phyloP scores from a whole-genome alignment of 2,113 vertebrate genomes.

The Osmerus mordax region DNA sequence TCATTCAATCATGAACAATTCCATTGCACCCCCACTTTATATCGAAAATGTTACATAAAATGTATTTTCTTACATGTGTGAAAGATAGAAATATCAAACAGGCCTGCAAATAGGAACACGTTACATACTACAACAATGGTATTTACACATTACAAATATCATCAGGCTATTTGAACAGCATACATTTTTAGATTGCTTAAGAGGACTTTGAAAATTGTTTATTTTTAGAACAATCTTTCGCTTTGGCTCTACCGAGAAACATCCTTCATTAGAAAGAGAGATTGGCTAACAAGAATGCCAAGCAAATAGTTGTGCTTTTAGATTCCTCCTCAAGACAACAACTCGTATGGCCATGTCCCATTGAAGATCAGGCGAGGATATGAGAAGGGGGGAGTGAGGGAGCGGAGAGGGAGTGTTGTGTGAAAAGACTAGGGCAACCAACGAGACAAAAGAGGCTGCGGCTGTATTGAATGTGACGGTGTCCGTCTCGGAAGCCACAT shows the following conservation, averaged over 20 bases:
- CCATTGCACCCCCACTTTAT: constrained; percentile 41
- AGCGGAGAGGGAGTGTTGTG: constrained; percentile 64
- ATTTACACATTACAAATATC: constrained; percentile 33
- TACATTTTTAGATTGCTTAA: constrained; percentile 7
- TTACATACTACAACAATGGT: not conserved
- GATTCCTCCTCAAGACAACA: constrained; percentile 29
- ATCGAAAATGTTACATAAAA: constrained; percentile 31
- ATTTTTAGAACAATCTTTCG: too few species aligned
- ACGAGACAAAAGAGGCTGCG: constrained; percentile 76
- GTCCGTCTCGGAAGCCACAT: constrained; percentile 66
- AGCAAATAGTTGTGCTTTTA: constrained; percentile 2
- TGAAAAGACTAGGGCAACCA: constrained; percentile 67
- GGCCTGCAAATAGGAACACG: not conserved
- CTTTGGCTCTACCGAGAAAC: too few species aligned
- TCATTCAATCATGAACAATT: constrained; percentile 78
- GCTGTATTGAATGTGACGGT: constrained; percentile 64
- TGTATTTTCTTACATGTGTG: constrained; percentile 21
- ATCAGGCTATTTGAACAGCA: constrained; percentile 37
- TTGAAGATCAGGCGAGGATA: constrained; percentile 59
- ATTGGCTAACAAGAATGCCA: too few species aligned
- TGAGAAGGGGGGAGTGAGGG: constrained; percentile 48
- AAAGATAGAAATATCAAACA: not conserved
- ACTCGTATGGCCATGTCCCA: constrained; percentile 69
- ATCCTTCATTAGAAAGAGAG: too few species aligned
- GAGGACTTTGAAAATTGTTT: not conserved